Percentiles rank a stretch among this genome's conserved stretches.
Conservation (phyloP, 2,113 vertebrate genomes). For the Eptesicus fuscus region DNA sequence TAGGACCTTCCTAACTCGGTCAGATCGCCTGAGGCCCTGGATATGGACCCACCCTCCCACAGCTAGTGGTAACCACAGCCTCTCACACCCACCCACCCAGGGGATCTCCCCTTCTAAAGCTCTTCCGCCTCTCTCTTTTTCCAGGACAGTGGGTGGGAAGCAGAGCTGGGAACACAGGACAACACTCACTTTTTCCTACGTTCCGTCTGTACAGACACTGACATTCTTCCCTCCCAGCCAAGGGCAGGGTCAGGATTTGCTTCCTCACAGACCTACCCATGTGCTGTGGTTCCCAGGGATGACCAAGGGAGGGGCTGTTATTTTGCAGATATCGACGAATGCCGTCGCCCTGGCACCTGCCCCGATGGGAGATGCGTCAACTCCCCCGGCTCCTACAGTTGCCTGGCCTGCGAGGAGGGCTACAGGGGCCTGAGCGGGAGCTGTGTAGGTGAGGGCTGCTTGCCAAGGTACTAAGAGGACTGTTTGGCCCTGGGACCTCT, state of each 20-base stretch:
- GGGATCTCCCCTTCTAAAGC: not conserved
- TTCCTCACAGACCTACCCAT: not conserved
- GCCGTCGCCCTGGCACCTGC: constrained; percentile 84
- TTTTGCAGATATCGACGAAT: constrained; percentile 88
- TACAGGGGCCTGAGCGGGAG: constrained; percentile 82
- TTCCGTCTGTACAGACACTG: not conserved
- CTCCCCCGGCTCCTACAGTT: constrained; percentile 87
- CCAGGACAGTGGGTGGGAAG: constrained; percentile 3
- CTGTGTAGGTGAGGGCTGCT: constrained; percentile 88
- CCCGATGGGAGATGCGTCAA: constrained; percentile 86
- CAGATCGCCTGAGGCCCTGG: not conserved
- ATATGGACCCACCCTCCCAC: not conserved
- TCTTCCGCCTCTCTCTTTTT: constrained; percentile 19
- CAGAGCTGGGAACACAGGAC: not conserved
- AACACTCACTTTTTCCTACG: constrained; percentile 45
- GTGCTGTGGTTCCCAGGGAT: not conserved
- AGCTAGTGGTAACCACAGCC: not conserved
- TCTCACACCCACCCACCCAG: not conserved
- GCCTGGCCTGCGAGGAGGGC: constrained; percentile 87
- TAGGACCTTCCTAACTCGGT: not conserved
- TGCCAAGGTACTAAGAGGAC: not conserved
- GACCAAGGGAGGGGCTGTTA: constrained; percentile 69
- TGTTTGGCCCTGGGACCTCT: not conserved
- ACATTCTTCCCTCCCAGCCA: not conserved
- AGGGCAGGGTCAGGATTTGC: constrained; percentile 16